Evolutionary conservation across 1,140 invertebrate species (phyloP).

Genomic region (Panonychus citri): DNA sequence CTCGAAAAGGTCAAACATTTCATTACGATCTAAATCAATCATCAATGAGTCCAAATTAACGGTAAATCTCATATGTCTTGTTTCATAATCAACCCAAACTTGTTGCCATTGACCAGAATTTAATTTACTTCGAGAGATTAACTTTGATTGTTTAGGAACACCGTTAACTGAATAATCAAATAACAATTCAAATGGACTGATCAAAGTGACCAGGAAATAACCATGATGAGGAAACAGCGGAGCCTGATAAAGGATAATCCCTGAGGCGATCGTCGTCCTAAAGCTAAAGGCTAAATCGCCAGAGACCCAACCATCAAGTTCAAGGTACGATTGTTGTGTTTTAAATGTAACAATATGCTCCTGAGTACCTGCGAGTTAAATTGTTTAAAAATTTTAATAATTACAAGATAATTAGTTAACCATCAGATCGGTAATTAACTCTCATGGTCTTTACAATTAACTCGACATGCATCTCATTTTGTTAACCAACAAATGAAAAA

Average conservation of each 20-base stretch:
- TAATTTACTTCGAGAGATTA: slow-evolving; percentile 50
- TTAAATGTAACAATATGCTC: slow-evolving; percentile 79
- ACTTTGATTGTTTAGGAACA: slow-evolving; percentile 46
- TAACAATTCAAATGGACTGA: slow-evolving; percentile 55
- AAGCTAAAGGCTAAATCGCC: slow-evolving; percentile 79
- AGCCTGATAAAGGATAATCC: slow-evolving; percentile 68
- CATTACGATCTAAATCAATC: slow-evolving; percentile 54
- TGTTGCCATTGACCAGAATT: slow-evolving; percentile 85
- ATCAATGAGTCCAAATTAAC: slow-evolving; percentile 67
- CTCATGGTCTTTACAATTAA: no score
- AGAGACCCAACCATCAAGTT: slow-evolving; percentile 69
- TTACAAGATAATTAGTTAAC: neutral
- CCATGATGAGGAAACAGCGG: slow-evolving; percentile 42
- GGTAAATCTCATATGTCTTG: slow-evolving; percentile 78
- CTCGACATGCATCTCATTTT: no score
- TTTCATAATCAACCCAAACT: slow-evolving; percentile 42
- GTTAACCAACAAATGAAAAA: no score
- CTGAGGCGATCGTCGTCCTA: slow-evolving; percentile 62
- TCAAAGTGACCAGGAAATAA: slow-evolving; percentile 65
- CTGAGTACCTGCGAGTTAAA: slow-evolving; percentile 74
- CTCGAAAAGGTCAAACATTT: slow-evolving; percentile 72
- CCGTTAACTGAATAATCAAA: slow-evolving; percentile 66
- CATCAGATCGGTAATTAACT: no score
- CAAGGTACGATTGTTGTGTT: slow-evolving; percentile 66
- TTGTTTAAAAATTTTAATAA: no score